A percentile compares a stretch with the other conserved stretches of the same genome.
phyloP scores from a whole-genome alignment of 2,888 invertebrate genomes.

The Thyatira batis region DNA sequence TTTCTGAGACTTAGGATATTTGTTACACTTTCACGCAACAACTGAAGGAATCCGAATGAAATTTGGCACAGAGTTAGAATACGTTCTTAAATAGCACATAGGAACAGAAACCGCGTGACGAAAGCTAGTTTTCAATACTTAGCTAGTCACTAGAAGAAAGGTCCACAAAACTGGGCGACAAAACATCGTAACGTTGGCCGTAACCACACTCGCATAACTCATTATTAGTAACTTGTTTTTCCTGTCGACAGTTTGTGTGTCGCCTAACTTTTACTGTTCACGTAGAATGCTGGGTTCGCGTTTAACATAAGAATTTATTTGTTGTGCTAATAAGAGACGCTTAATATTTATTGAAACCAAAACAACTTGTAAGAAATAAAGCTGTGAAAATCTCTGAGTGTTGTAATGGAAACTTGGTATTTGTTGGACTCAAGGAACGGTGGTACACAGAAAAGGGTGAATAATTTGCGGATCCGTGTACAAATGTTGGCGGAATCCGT shows the following conservation, averaged over 20 bases:
- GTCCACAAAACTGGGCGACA: conserved; percentile 17
- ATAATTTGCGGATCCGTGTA: conserved; percentile 57
- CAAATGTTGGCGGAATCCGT: conserved; percentile 54
- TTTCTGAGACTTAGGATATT: no score
- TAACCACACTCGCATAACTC: conserved; percentile 51
- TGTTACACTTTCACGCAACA: no score
- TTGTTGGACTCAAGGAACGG: conserved; percentile 20
- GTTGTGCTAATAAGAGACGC: neutral
- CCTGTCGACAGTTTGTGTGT: conserved; percentile 37
- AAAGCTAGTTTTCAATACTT: no score
- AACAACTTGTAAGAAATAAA: neutral
- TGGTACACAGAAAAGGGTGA: conserved; percentile 61
- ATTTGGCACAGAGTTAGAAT: no score
- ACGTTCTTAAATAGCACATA: no score
- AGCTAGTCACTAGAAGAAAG: conserved; percentile 8
- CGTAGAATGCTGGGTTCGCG: conserved; percentile 1
- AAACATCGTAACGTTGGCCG: conserved; percentile 22
- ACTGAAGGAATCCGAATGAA: no score
- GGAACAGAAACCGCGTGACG: no score
- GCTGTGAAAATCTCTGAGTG: conserved; percentile 27
- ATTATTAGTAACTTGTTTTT: conserved; percentile 67
- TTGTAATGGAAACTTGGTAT: conserved; percentile 46
- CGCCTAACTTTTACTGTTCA: conserved; percentile 5
- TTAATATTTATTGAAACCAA: neutral
- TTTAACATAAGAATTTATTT: conserved; percentile 1